Base-by-base conservation (phyloP, 2,797 vertebrate genomes). In the Hoplostethus atlanticus region DNA sequence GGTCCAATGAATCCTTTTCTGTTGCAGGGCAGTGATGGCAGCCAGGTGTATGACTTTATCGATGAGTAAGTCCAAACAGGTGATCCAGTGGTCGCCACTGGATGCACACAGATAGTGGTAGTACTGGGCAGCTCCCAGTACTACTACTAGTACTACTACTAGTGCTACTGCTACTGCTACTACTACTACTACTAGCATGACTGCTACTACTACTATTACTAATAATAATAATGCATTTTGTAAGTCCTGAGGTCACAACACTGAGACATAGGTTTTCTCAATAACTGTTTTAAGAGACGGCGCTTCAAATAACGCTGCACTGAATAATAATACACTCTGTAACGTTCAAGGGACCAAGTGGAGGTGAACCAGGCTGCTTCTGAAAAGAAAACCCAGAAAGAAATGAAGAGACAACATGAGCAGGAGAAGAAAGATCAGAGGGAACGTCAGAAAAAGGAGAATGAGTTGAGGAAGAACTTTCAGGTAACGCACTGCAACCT, bases 21-120 rank as follows among this genome's bases (percentile, higher is more conserved):
- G 8, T 87, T 88, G 59, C 73, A 95, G 95, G 87, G 90, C 5
- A 83, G 82, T 1, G 89, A 94, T 15, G 90, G 90, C 0, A 78
- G 80, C 68, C 88, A 92, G 30, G 80, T 94, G 48, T 96, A 96
- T 51, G 93, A 96, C 67, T 73, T 71, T 60, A 92, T 95, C 36
- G 94, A 95, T 40, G 91, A 89, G 95, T 95, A 85, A 93, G 94
- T 93, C 47, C 28, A 61, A 21, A 63, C 1, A 40, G 2, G 76
- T 13, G 0, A 28, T 6, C 38, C 38, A 40, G 6, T 4, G 34
- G 34, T 34, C 6, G 34, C 34, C 34, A 34, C 21, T 21, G 21
- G 21, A 21, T 21, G 6, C 7, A 40, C 7, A 8, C 38, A 40
- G 38, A 21, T 21, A 21, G 21, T 21, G 21, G 21, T 21, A 21